These are phyloP conservation scores for Drosophila virilis DNA, from an alignment of 1,140 invertebrate genomes.

Conservation along the genomic window DNA sequence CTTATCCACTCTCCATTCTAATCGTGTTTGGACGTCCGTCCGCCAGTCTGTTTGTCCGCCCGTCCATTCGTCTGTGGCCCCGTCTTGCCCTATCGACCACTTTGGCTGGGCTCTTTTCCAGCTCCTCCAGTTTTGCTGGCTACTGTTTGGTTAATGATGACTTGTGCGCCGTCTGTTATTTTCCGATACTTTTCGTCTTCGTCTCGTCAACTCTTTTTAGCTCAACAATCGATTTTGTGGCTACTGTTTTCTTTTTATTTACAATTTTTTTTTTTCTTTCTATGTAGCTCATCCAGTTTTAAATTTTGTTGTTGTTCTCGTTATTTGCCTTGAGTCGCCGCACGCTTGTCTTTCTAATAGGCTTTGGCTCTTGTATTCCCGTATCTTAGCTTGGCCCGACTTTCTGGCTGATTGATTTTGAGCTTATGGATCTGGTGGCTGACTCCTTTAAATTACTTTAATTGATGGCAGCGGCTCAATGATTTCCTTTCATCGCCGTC, in stretches of 20 bases:
- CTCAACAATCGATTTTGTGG: constrained; percentile 77
- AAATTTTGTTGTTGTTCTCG: constrained; percentile 33
- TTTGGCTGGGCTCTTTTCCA: constrained; percentile 20
- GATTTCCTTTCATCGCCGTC: constrained; percentile 68
- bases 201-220: constrained; percentile 57
- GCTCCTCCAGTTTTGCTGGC: constrained; percentile 40
- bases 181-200: constrained; percentile 38
- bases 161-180: constrained; percentile 48
- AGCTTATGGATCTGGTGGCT: constrained; percentile 71
- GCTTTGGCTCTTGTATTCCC: constrained; percentile 47
- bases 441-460: constrained; percentile 81
- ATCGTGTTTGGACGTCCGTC: constrained; percentile 59
- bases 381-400: constrained; percentile 34
- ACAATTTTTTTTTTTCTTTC: constrained; percentile 11
- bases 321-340: constrained; percentile 39
- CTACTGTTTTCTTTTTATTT: constrained; percentile 66
- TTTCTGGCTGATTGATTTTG: constrained; percentile 77
- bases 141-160: constrained; percentile 79
- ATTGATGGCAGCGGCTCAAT: constrained; percentile 75
- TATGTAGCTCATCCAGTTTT: constrained; percentile 70
- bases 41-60: not conserved
- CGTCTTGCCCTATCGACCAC: constrained; percentile 22
- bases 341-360: constrained; percentile 57
- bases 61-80: not conserved
- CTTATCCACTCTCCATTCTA: constrained; percentile 76